Evolutionary conservation across 2,888 invertebrate genomes (phyloP).

Genomic region (Bedellia somnulentella): DNA sequence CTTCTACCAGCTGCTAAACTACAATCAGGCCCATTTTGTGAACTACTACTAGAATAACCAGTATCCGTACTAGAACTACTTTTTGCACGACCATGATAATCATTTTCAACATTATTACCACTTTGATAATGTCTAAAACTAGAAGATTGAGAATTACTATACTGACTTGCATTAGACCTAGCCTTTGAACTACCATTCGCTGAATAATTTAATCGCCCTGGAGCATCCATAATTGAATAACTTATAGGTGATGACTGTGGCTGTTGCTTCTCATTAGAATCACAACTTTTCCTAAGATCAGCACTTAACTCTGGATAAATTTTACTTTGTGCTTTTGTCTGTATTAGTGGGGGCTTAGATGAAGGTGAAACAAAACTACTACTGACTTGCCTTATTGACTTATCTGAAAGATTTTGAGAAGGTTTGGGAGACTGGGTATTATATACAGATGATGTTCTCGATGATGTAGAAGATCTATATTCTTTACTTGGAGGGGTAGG

Average conservation of each 20-base stretch:
- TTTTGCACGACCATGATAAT: constrained; percentile 64
- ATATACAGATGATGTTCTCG: constrained; percentile 45
- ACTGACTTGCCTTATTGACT: constrained; percentile 28
- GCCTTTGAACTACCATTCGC: constrained; percentile 56
- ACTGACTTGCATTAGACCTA: constrained; percentile 52
- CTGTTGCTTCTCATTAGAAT: constrained; percentile 48
- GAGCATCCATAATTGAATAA: constrained; percentile 74
- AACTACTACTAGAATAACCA: constrained; percentile 64
- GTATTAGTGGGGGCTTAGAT: constrained; percentile 59
- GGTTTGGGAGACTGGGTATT: constrained; percentile 44
- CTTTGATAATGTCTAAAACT: constrained; percentile 67
- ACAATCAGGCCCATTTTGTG: constrained; percentile 69
- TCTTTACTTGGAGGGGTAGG: constrained; percentile 62
- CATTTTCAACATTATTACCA: constrained; percentile 61
- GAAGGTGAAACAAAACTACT: constrained; percentile 59
- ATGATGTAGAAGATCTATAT: constrained; percentile 60
- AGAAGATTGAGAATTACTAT: constrained; percentile 48
- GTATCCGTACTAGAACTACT: constrained; percentile 66
- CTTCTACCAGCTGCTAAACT: constrained; percentile 66
- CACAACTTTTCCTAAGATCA: constrained; percentile 60
- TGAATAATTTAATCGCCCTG: constrained; percentile 64
- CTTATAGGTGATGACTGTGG: constrained; percentile 74
- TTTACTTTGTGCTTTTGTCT: constrained; percentile 78
- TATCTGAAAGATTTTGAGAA: constrained; percentile 23
- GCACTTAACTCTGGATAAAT: constrained; percentile 69